Base-by-base conservation (phyloP, 2,113 vertebrate genomes). In the Sula dactylatra region DNA sequence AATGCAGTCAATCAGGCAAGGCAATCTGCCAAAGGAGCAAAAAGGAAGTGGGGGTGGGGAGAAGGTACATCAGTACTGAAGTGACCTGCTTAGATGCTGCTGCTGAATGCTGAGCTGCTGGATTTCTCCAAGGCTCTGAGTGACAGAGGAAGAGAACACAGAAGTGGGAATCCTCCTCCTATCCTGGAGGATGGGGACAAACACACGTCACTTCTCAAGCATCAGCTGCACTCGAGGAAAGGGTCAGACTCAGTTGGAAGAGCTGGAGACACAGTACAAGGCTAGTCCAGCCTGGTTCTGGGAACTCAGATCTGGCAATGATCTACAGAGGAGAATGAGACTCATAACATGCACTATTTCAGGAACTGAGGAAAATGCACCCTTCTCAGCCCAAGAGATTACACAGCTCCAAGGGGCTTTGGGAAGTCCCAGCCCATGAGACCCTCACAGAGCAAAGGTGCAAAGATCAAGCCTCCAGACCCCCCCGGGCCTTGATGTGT, bases 11-110 rank as follows among this genome's bases (percentile, higher is more conserved):
- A 77, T 89, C 94, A 90, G 69, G 56, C 69, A 58, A 86, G 88
- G 93, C 80, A 90, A 86, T 93, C 96, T 95, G 95, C 93, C 88
- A 94, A 90, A 90, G 61, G 3, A 88, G 67, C 69, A 94, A 86
- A 72, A 92, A 84, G 62, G 78, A 80, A 79, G 84, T 69, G 61
- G 32, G 11, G 11, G 20, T 27, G 67, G 59, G 45, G 59, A 89
- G 42, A 92, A 93, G 86, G 76, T 87, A 86, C 76, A 77, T 95
- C 6, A 2, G 82, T 50, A 80, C 64, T 70, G 47, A 89, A 90
- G 47, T 50, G 65, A 93, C 55, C 72, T 93, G 77, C 83, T 96
- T 76, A 86, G 94, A 89, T 16, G 59, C 61, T 56, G 86, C 40
- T 69, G 59, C 32, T 82, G 52, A 78, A 38, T 21, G 47, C 27